phyloP scores from a whole-genome alignment of 2,113 vertebrate species.

The Muntiacus reevesi region DNA sequence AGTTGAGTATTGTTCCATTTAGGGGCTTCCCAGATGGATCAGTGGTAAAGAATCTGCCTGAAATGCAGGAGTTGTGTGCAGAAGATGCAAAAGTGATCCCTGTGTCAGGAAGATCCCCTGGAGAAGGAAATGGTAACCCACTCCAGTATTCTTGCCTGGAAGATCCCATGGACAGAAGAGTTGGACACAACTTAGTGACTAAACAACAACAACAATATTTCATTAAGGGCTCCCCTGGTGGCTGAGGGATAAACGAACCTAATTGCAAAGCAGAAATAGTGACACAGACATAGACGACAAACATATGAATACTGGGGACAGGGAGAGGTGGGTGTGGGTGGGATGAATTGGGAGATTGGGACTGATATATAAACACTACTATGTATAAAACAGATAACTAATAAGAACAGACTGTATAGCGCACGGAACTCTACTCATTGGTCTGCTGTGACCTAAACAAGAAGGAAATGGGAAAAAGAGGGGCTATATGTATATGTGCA shows the following conservation, averaged over 20 bases:
- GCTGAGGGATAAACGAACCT: not conserved
- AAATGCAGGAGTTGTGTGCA: not conserved
- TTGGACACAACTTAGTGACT: not conserved
- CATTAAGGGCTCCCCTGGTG: not conserved
- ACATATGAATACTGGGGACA: not conserved
- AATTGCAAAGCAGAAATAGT: not conserved
- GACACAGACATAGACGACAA: not conserved
- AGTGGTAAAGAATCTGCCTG: not conserved
- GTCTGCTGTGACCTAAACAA: not conserved
- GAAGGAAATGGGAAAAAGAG: not conserved
- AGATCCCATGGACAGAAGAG: not conserved
- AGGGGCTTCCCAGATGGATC: not conserved
- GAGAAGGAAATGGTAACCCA: not conserved
- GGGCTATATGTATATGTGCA: not conserved
- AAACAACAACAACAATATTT: not conserved
- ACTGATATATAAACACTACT: not conserved
- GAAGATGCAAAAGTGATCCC: not conserved
- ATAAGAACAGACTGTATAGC: not conserved
- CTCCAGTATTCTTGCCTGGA: not conserved
- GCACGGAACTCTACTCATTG: not conserved
- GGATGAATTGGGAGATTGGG: not conserved
- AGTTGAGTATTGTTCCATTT: not conserved
- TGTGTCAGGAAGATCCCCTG: not conserved
- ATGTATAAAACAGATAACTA: not conserved
- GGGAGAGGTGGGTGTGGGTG: fast-evolving